Evolutionary conservation across 2,113 vertebrate species (phyloP).

Genomic region (Trogon surrucura): DNA sequence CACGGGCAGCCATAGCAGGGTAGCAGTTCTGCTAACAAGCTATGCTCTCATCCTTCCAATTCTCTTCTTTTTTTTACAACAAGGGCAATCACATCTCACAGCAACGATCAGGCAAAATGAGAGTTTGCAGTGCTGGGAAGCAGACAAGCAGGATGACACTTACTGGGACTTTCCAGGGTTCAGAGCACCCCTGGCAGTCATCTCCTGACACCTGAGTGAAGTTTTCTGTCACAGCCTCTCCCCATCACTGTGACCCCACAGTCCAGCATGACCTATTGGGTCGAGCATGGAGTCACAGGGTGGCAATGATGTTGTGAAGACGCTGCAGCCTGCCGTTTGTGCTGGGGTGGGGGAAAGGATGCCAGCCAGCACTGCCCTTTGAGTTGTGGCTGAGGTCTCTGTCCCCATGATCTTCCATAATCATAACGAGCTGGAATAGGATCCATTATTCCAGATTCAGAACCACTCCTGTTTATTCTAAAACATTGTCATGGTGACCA

Average conservation of each 20-base stretch:
- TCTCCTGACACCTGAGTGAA: neutral
- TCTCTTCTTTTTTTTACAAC: neutral
- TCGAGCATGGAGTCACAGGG: rapidly evolving
- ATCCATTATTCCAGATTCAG: neutral
- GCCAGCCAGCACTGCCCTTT: neutral
- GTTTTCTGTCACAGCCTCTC: neutral
- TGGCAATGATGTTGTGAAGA: neutral
- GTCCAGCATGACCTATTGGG: neutral
- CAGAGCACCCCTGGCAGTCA: neutral
- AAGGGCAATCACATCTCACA: neutral
- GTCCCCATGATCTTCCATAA: neutral
- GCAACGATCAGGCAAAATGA: neutral
- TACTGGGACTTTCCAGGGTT: neutral
- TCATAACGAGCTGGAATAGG: neutral
- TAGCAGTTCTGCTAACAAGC: rapidly evolving
- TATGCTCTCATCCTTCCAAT: rapidly evolving
- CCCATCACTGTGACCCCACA: rapidly evolving
- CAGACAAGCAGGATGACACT: neutral
- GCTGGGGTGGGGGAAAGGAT: neutral
- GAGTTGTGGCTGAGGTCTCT: neutral
- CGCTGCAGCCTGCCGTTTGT: neutral
- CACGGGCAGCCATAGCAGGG: neutral
- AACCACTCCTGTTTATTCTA: neutral
- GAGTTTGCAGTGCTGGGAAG: neutral
- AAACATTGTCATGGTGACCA: neutral